Evolutionary conservation across 2,888 invertebrate genomes (phyloP).

Genomic region (Calameuta idolon): DNA sequence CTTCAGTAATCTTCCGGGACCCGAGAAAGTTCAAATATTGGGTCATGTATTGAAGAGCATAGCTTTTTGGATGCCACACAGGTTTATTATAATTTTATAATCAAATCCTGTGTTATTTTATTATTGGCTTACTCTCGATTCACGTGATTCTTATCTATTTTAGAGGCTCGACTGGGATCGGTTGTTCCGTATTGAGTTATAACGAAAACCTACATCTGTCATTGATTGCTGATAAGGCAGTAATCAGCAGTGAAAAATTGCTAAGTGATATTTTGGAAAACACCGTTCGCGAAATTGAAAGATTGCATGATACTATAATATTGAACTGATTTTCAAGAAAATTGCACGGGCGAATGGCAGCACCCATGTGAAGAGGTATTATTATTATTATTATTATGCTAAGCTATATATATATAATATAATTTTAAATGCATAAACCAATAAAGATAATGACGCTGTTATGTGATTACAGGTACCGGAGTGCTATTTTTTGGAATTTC

Average conservation of each 20-base stretch:
- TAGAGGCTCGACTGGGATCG: conserved; percentile 64
- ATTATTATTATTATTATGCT: conserved; percentile 1
- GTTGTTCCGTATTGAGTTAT: conserved; percentile 69
- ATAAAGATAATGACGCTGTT: background rate
- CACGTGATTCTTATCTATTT: conserved; percentile 4
- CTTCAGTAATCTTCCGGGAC: conserved; percentile 71
- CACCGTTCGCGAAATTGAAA: conserved; percentile 64
- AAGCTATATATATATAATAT: background rate
- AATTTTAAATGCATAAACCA: background rate
- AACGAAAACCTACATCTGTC: conserved; percentile 68
- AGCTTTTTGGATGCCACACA: conserved; percentile 71
- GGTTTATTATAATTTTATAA: conserved; percentile 53
- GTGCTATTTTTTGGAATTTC: conserved; percentile 30
- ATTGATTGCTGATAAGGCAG: conserved; percentile 66
- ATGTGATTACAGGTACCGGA: conserved; percentile 41
- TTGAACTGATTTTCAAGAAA: conserved; percentile 37
- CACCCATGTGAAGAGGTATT: conserved; percentile 46
- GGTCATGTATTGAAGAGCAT: conserved; percentile 67
- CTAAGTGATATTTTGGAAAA: conserved; percentile 65
- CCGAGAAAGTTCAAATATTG: conserved; percentile 62
- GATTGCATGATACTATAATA: conserved; percentile 50
- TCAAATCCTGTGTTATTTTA: background rate
- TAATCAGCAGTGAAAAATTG: conserved; percentile 62
- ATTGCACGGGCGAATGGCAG: conserved; percentile 28
- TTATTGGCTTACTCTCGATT: background rate